Base-by-base conservation (phyloP, 2,888 invertebrate species). In the Eustalomyia histrio region DNA sequence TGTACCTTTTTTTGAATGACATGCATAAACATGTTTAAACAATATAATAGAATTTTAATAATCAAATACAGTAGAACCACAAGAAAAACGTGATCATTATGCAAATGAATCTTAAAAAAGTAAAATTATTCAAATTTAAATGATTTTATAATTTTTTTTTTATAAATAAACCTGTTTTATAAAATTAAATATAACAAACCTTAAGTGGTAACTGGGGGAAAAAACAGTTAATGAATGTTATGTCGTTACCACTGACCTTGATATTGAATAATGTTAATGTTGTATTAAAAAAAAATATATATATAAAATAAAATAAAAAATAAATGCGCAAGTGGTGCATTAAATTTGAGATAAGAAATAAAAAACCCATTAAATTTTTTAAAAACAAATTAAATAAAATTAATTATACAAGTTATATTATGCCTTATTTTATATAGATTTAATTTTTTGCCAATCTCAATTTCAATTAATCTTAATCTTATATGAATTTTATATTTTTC, bases 281-380 rank as follows among this genome's bases (percentile, higher is more conserved):
- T 29, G 29, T 29, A 29, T 7, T 29, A 29, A 29, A 29, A 29
- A 29, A 29, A 29, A 29, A 29, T 29, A 29, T 67, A 61, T 0
- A 12, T 63, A 39, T 35, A 29, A 61, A 50, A 8, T 57, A 9
- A 18, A 18, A 18, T 24, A 33, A 24, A 60, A 33, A 60, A 7
- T 10, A 29, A 57, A 33, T 17, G 55, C 73, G 55, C 73, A 47
- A 57, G 67, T 65, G 35, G 33, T 61, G 64, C 52, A 33, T 39
- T 65, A 75, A 52, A 58, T 29, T 24, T 6, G 17, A 71, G 74
- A 72, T 76, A 78, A 67, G 71, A 53, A 67, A 33, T n/a, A n/a
- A 10, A 3, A 50, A 29, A 55, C n/a, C 39, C 8, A 16, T 8
- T 0, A 33, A 4, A 29, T 29, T 29, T 21, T 21, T 21, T 5